phyloP scores from a whole-genome alignment of 92 coral and sea anemone species.

The Metridium senile region DNA sequence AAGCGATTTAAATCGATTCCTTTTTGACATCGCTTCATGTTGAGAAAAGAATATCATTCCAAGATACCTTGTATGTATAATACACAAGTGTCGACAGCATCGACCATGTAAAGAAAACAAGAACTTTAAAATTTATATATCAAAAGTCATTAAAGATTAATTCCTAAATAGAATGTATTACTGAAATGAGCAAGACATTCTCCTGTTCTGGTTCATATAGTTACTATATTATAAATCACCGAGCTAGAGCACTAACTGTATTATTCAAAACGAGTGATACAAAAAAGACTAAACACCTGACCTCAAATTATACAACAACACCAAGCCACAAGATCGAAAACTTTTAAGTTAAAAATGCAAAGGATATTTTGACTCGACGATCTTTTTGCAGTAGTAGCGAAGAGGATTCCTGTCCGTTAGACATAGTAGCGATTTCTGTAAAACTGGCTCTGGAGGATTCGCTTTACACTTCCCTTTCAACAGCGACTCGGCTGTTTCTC shows the following conservation, averaged over 20 bases:
- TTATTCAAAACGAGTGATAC: slow-evolving; percentile 6
- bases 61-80: background rate
- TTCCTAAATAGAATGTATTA: background rate
- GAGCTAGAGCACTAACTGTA: background rate
- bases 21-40: background rate
- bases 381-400: slow-evolving; percentile 80
- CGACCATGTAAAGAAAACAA: background rate
- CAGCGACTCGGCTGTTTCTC: slow-evolving; percentile 74
- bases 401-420: slow-evolving; percentile 74
- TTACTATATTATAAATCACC: slow-evolving; percentile 7
- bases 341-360: slow-evolving; percentile 14
- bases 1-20: background rate
- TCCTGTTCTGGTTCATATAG: background rate
- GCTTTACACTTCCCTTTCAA: slow-evolving; percentile 78
- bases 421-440: slow-evolving; percentile 76
- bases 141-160: background rate
- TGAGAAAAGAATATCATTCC: background rate
- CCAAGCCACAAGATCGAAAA: background rate
- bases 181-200: background rate
- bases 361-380: slow-evolving; percentile 98
- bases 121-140: no score
- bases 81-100: background rate
- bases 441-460: slow-evolving; percentile 7
- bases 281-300: slow-evolving; percentile 14
- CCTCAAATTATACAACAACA: background rate